These are phyloP conservation scores for Diachasmimorpha longicaudata DNA, from an alignment of 1,140 invertebrate species.

Conservation along the genomic window DNA sequence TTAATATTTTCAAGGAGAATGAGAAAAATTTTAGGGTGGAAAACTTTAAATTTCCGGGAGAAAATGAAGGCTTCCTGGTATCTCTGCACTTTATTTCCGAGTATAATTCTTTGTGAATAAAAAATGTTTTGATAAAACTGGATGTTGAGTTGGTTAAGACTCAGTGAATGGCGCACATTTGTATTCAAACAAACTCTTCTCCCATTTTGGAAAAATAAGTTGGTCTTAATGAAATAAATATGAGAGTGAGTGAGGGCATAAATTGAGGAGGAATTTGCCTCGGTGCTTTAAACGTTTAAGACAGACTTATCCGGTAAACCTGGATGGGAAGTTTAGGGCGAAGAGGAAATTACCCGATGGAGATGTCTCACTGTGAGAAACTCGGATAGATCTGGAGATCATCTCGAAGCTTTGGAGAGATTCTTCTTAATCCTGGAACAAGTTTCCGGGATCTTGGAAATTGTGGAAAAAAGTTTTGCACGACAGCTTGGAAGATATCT, in stretches of 20 bases:
- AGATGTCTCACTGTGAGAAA: slow-evolving; percentile 4
- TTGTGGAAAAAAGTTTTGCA: not conserved
- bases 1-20: not conserved
- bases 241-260: not conserved
- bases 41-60: not conserved
- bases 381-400: not conserved
- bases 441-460: not conserved
- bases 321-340: not conserved
- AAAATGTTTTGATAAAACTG: not conserved
- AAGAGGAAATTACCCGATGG: slow-evolving; percentile 10
- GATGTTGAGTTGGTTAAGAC: not conserved
- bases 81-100: not conserved
- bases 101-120: not conserved
- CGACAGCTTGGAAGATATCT: not conserved
- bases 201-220: not conserved
- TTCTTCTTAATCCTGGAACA: not conserved
- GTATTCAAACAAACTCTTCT: not conserved
- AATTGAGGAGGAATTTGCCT: not conserved
- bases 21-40: not conserved
- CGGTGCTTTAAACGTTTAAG: not conserved
- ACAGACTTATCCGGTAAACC: not conserved
- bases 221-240: not conserved
- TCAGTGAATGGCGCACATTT: not conserved
- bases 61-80: not conserved
- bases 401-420: not conserved